Evolutionary conservation across 2,113 vertebrate species (phyloP).

Genomic region (Myxocyprinus asiaticus): DNA sequence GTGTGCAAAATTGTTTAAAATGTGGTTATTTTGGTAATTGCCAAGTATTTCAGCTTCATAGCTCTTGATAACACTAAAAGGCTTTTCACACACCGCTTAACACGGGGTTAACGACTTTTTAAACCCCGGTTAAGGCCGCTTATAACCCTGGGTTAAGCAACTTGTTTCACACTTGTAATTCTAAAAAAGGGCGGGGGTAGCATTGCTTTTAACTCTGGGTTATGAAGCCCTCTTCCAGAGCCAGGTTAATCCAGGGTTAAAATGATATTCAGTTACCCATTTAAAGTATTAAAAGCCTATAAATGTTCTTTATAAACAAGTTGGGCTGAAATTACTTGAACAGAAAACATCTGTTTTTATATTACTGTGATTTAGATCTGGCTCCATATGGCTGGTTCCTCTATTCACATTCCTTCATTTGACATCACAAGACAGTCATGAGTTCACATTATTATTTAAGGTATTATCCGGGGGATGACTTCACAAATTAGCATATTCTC

Average conservation of each 20-base stretch:
- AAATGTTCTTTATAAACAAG: neutral
- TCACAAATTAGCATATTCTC: conserved; percentile 22
- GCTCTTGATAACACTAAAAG: no score
- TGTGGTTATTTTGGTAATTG: neutral
- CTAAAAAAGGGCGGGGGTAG: neutral
- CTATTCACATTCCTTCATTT: conserved; percentile 13
- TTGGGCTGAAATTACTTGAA: neutral
- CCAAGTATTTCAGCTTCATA: neutral
- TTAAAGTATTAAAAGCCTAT: neutral
- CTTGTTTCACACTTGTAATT: neutral
- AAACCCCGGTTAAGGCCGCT: neutral
- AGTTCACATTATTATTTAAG: conserved; percentile 18
- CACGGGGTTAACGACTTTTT: neutral
- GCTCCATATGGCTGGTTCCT: conserved; percentile 22
- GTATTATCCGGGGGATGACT: conserved; percentile 30
- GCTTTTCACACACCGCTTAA: no score
- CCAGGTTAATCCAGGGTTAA: neutral
- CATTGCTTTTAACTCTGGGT: neutral
- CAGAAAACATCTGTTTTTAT: neutral
- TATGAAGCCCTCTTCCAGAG: neutral
- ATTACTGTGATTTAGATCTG: conserved; percentile 16
- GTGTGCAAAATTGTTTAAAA: neutral
- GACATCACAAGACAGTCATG: conserved; percentile 9
- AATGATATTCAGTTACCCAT: neutral
- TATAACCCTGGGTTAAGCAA: conserved; percentile 2